A percentile compares a stretch with the other conserved stretches of the same genome.
Conservation (phyloP, 1,140 invertebrate genomes). For the Drosophila carrolli region DNA sequence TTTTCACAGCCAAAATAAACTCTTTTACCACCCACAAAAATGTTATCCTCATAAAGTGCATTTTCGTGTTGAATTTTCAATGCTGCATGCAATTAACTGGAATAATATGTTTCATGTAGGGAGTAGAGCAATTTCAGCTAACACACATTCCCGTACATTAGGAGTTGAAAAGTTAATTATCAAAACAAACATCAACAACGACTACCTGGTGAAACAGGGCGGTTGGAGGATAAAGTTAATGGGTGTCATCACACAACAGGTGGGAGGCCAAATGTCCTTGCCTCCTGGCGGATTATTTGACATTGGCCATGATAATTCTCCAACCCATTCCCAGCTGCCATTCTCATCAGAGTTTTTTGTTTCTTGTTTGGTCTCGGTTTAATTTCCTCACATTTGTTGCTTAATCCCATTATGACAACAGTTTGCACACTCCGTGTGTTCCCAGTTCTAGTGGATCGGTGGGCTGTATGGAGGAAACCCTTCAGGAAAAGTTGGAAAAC, state of each 20-base stretch:
- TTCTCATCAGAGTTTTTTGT: conserved; percentile 42
- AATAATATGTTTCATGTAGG: conserved; percentile 41
- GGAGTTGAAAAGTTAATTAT: conserved; percentile 70
- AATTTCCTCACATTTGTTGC: conserved; percentile 56
- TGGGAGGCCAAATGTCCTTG: conserved; percentile 20
- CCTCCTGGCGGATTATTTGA: conserved; percentile 21
- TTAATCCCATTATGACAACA: conserved; percentile 33
- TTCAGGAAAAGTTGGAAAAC: not conserved
- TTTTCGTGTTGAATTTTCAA: conserved; percentile 52
- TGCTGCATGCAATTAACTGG: conserved; percentile 58
- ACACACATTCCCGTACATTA: conserved; percentile 39
- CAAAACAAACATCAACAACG: conserved; percentile 42
- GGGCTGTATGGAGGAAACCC: conserved; percentile 4
- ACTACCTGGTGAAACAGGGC: not conserved
- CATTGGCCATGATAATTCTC: conserved; percentile 40
- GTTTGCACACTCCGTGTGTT: conserved; percentile 2
- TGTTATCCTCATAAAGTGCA: conserved; percentile 53
- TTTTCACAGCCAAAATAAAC: conserved; percentile 1
- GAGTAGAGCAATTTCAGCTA: conserved; percentile 20
- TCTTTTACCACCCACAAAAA: conserved; percentile 7
- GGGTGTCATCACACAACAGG: conserved; percentile 37
- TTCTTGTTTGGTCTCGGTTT: conserved; percentile 57
- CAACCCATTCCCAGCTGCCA: conserved; percentile 10
- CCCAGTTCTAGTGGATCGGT: conserved; percentile 10
- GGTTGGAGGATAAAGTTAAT: conserved; percentile 32